These are phyloP conservation scores for Cryptus armator DNA, from an alignment of 2,888 invertebrate species.

Conservation along the genomic window DNA sequence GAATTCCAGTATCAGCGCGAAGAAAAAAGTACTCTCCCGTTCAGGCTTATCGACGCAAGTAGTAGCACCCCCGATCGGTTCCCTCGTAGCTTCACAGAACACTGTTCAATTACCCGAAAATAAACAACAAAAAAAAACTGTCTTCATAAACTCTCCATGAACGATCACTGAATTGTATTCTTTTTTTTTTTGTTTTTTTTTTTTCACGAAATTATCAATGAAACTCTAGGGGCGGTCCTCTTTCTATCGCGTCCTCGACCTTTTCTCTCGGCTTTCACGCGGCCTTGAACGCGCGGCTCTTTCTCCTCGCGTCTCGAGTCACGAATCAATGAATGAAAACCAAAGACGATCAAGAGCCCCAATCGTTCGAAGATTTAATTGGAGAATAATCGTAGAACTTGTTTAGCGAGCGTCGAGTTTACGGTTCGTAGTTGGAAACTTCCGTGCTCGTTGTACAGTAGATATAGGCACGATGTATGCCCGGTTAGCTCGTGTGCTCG, in stretches of 20 bases:
- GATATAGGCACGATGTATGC: constrained; percentile 6
- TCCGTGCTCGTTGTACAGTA: constrained; percentile 8
- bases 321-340: constrained; percentile 6
- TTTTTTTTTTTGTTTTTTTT: not conserved
- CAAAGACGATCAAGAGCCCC: constrained; percentile 20
- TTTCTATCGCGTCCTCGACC: constrained; percentile 47
- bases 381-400: constrained; percentile 5
- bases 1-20: constrained; percentile 21
- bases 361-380: not conserved
- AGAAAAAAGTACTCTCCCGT: constrained; percentile 4
- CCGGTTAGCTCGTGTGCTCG: constrained; percentile 33
- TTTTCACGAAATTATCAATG: constrained; percentile 1
- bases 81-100: constrained; percentile 61
- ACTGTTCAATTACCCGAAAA: constrained; percentile 57
- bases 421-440: constrained; percentile 28
- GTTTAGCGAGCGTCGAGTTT: not conserved
- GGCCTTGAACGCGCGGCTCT: constrained; percentile 54
- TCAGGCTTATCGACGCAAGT: constrained; percentile 12
- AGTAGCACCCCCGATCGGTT: constrained; percentile 34
- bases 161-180: constrained; percentile 51
- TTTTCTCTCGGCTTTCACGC: constrained; percentile 40
- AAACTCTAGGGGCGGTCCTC: not conserved
- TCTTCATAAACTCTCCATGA: constrained; percentile 30
- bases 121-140: constrained; percentile 22
- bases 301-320: constrained; percentile 1